Conservation (phyloP, 2,888 invertebrate genomes). For the Drosophila austrosaltans region DNA sequence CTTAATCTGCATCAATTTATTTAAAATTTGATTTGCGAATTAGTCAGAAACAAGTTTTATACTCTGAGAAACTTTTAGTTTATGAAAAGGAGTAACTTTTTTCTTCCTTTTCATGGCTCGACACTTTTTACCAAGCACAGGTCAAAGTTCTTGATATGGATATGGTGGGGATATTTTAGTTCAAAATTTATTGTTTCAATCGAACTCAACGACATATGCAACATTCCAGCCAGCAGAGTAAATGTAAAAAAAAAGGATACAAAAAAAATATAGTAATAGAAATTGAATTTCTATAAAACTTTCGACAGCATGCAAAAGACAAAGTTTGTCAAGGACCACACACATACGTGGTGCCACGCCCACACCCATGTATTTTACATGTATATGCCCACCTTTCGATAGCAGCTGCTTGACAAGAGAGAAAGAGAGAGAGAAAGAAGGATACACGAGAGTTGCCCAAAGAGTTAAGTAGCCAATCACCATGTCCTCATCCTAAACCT, state of each 20-base stretch:
- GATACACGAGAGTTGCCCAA: constrained; percentile 63
- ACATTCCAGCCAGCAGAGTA: constrained; percentile 28
- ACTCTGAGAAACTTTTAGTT: background rate
- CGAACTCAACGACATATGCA: constrained; percentile 63
- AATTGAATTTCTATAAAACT: constrained; percentile 78
- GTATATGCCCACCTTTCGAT: constrained; percentile 30
- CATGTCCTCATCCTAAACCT: constrained; percentile 38
- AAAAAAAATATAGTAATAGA: constrained; percentile 54
- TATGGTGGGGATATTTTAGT: constrained; percentile 29
- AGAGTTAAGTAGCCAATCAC: constrained; percentile 79
- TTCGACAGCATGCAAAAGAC: constrained; percentile 77
- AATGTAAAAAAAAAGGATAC: constrained; percentile 7
- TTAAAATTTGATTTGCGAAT: background rate
- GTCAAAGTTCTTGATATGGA: constrained; percentile 57
- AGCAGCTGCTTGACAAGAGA: constrained; percentile 25
- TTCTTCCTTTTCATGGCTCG: constrained; percentile 31
- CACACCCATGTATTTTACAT: constrained; percentile 16
- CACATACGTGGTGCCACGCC: constrained; percentile 27
- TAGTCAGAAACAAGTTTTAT: background rate
- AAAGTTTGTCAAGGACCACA: constrained; percentile 55
- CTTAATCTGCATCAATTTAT: background rate
- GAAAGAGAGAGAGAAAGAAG: background rate
- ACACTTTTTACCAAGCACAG: constrained; percentile 53
- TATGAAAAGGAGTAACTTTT: constrained; percentile 4
- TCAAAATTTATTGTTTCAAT: constrained; percentile 74